phyloP scores from a whole-genome alignment of 2,113 vertebrate genomes.

The Gallinago paraguaiae region DNA sequence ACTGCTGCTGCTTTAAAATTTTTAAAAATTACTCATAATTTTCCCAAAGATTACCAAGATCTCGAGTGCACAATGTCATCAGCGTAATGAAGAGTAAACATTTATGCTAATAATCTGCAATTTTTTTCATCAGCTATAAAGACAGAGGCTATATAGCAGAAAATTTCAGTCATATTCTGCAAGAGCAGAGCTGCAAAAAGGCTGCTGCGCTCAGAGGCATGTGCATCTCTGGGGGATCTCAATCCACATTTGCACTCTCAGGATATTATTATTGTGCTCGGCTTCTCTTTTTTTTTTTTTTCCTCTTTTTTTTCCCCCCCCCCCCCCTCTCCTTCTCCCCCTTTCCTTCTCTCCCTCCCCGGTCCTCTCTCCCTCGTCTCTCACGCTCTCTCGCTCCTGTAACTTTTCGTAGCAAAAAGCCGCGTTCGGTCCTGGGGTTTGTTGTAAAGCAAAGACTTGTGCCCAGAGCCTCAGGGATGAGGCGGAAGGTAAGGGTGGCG shows the following conservation, averaged over 20 bases:
- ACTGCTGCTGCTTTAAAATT: constrained; percentile 99
- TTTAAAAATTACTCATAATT: constrained; percentile 99
- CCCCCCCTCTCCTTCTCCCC: neutral
- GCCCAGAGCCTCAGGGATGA: constrained; percentile 74
- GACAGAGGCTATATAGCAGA: constrained; percentile 99
- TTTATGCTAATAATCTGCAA: constrained; percentile 99
- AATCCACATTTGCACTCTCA: constrained; percentile 72
- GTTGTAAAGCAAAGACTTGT: constrained; percentile 73
- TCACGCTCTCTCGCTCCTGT: constrained; percentile 46
- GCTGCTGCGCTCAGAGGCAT: constrained; percentile 78
- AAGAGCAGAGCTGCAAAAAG: constrained; percentile 86
- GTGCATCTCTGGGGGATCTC: constrained; percentile 82
- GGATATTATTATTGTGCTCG: constrained; percentile 73
- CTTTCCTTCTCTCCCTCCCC: neutral
- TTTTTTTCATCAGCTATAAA: constrained; percentile 99
- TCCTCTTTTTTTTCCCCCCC: too few relatives aligned
- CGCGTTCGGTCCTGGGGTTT: constrained; percentile 69
- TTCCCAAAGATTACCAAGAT: constrained; percentile 99
- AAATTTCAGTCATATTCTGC: constrained; percentile 97
- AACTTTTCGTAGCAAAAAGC: constrained; percentile 72
- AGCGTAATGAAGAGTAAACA: constrained; percentile 99
- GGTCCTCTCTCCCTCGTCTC: constrained; percentile 16
- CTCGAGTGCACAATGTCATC: constrained; percentile 99
- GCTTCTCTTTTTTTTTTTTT: neutral
- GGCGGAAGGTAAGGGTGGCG: constrained; percentile 86